Evolutionary conservation across 2,113 vertebrate species (phyloP).

Genomic region (Leiothrix lutea): DNA sequence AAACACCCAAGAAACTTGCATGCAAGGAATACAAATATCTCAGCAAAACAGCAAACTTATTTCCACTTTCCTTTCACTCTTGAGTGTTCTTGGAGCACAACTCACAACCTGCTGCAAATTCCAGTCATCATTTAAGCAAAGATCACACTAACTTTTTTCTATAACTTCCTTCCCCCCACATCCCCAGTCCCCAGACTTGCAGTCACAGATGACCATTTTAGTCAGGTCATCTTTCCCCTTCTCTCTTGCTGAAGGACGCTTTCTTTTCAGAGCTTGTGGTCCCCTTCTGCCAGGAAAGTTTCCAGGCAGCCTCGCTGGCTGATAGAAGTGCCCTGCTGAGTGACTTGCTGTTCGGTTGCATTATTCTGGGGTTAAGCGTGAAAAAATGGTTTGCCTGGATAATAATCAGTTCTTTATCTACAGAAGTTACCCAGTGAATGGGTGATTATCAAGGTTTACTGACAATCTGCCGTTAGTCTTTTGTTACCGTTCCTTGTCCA

Average conservation of each 20-base stretch:
- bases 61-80: neutral
- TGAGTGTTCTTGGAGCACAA: neutral
- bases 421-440: constrained; percentile 33
- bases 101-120: neutral
- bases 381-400: constrained; percentile 16
- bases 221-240: neutral
- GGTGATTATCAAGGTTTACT: constrained; percentile 35
- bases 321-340: constrained; percentile 1
- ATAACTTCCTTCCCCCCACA: fast-evolving
- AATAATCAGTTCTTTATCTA: constrained; percentile 47
- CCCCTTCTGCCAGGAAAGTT: neutral
- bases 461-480: neutral
- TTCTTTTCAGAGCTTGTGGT: neutral
- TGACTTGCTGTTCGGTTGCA: constrained; percentile 10
- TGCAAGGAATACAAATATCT: neutral
- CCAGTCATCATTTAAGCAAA: neutral
- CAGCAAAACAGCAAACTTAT: neutral
- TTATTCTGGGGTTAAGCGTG: constrained; percentile 20
- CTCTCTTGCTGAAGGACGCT: constrained; percentile 16
- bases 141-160: neutral
- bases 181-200: neutral
- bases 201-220: neutral
- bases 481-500: neutral
- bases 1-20: neutral
- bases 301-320: neutral